These are phyloP conservation scores for Symphodus melops DNA, from an alignment of 2,113 vertebrate species.

Conservation along the genomic window DNA sequence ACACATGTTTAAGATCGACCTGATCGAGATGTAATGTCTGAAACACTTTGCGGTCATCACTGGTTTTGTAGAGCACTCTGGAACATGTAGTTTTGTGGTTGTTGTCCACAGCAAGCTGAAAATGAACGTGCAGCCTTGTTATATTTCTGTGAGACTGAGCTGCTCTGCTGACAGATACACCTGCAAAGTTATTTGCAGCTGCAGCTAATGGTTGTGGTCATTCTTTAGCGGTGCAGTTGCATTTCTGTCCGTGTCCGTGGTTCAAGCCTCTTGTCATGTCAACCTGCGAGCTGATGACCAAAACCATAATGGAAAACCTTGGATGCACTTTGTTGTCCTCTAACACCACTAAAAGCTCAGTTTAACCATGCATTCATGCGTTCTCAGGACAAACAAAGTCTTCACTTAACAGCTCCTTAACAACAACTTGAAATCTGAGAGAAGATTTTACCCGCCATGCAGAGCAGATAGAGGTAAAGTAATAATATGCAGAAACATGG, in stretches of 20 bases:
- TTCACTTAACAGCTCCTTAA: too few relatives aligned
- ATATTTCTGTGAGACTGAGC: conserved; percentile 1
- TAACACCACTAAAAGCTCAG: background rate
- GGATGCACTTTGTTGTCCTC: background rate
- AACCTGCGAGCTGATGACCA: background rate
- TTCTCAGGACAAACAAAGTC: background rate
- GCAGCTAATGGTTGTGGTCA: background rate
- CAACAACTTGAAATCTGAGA: too few relatives aligned
- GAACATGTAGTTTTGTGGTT: conserved; percentile 84
- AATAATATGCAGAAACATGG: too few relatives aligned
- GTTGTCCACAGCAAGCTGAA: conserved; percentile 88
- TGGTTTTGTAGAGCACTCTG: conserved; percentile 87
- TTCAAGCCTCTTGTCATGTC: background rate
- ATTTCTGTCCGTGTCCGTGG: background rate
- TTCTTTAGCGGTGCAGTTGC: background rate
- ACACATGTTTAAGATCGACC: conserved; percentile 85
- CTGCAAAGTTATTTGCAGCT: background rate
- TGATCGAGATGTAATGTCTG: conserved; percentile 88
- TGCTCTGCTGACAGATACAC: background rate
- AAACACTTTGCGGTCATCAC: conserved; percentile 85
- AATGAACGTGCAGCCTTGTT: conserved; percentile 44
- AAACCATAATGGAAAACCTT: background rate
- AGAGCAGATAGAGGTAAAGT: too few relatives aligned
- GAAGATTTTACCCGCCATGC: too few relatives aligned
- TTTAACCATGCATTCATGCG: background rate